Base-by-base conservation (phyloP, 2,113 vertebrate species). In the Ictalurus punctatus region DNA sequence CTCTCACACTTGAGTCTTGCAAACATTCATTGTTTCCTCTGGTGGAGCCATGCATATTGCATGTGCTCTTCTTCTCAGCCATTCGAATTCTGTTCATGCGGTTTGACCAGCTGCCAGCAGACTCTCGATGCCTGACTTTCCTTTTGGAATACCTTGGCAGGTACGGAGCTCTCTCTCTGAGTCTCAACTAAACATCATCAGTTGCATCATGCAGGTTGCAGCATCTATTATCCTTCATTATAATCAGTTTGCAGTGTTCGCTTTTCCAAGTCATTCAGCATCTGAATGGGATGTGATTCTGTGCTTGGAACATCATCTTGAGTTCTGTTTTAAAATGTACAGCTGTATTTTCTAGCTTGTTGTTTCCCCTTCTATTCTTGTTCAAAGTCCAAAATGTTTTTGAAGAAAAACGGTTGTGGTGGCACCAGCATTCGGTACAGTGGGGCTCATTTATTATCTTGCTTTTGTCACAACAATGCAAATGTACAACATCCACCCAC, bases 401-500 rank as follows among this genome's bases (percentile, higher is more conserved):
- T 56, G 56, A 25, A 37, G 30, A 83, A 56, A 40, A 83, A 7
- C 0, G 58, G 52, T 54, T 76, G 27, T 30, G 19, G 65, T 48
- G 25, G 3, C 16, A 23, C 30, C 65, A 27, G 5, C 44, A 54
- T 54, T 58, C 6, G 12, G 34, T 61, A 23, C 71, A 3, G 48
- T 16, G 40, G 59, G 73, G 71, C 16, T 79, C 82, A 34, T 85
- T 85, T 88, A 87, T 91, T 88, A 80, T 87, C 59, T 54, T 67
- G 59, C 73, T 85, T 91, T 91, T 88, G 84, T 90, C 89, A 89
- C 88, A 90, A 88, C 83, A 58, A 25, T 88, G 82, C 76, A 86
- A 91, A 89, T 89, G 86, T 86, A 79, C 84, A 65, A 30, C 78
- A 83, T 86, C 84, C 89, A 76, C 90, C 90, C 71, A 90, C 90